phyloP scores from a whole-genome alignment of 2,888 invertebrate species.

The Dioctria linearis region DNA sequence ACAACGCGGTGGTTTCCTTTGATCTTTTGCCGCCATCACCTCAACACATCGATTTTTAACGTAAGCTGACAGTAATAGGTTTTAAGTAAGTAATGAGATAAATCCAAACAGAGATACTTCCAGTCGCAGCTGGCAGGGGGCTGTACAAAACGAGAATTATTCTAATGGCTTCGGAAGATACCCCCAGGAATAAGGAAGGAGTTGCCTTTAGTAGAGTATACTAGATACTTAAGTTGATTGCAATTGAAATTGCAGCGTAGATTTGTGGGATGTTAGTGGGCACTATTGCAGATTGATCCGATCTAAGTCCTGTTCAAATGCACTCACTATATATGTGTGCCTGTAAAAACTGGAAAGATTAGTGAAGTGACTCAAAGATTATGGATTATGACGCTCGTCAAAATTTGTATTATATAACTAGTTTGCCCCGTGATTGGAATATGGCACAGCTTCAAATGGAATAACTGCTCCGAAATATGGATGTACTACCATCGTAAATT shows the following conservation, averaged over 20 bases:
- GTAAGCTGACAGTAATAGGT: constrained; percentile 70
- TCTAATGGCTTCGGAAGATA: constrained; percentile 40
- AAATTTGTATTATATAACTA: background rate
- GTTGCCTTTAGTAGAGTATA: constrained; percentile 19
- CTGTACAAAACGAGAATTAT: constrained; percentile 44
- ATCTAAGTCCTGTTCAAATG: constrained; percentile 14
- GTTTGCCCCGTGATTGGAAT: constrained; percentile 6
- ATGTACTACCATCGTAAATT: constrained; percentile 24
- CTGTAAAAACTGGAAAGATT: constrained; percentile 19
- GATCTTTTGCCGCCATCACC: constrained; percentile 61
- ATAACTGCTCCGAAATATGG: background rate
- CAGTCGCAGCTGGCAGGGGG: constrained; percentile 46
- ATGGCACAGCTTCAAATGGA: background rate
- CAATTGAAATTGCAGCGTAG: constrained; percentile 44
- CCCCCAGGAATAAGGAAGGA: constrained; percentile 34
- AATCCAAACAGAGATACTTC: constrained; percentile 59
- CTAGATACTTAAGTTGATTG: constrained; percentile 34
- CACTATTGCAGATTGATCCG: background rate
- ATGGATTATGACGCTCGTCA: background rate
- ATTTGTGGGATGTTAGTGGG: constrained; percentile 44
- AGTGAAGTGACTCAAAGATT: background rate
- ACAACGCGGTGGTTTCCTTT: constrained; percentile 54
- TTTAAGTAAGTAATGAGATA: constrained; percentile 67
- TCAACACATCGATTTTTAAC: constrained; percentile 71
- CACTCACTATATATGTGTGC: background rate